phyloP scores from a whole-genome alignment of 2,113 vertebrate species.

The Prolemur simus region DNA sequence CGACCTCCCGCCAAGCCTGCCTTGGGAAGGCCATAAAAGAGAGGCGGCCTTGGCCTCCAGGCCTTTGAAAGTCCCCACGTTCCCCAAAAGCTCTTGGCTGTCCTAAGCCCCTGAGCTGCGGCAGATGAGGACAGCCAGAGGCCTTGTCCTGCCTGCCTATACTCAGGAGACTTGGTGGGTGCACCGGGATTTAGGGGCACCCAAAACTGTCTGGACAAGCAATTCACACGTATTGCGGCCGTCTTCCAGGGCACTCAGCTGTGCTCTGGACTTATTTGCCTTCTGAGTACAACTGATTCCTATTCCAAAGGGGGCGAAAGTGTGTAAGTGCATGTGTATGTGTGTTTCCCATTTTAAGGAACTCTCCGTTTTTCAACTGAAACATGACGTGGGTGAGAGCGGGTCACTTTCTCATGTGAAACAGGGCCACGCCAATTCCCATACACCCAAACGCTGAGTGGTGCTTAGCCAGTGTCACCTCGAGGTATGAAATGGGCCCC shows the following conservation, averaged over 20 bases:
- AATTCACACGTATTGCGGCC: fast-evolving
- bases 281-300: neutral
- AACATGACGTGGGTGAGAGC: neutral
- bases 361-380: neutral
- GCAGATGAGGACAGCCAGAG: neutral
- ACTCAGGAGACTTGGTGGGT: fast-evolving
- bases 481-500: fast-evolving
- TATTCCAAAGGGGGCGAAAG: neutral
- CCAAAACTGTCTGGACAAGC: neutral
- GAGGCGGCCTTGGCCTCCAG: neutral
- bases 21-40: neutral
- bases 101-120: neutral
- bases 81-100: neutral
- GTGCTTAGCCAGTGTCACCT: fast-evolving
- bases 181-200: neutral
- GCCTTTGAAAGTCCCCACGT: neutral
- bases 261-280: neutral
- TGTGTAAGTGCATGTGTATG: neutral
- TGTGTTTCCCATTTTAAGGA: neutral
- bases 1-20: neutral
- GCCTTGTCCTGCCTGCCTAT: fast-evolving
- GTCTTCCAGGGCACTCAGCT: fast-evolving
- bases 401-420: neutral
- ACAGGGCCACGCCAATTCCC: fast-evolving
- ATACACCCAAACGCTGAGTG: fast-evolving